phyloP scores from a whole-genome alignment of 1,140 invertebrate species.

The Potamilus streckersoni region DNA sequence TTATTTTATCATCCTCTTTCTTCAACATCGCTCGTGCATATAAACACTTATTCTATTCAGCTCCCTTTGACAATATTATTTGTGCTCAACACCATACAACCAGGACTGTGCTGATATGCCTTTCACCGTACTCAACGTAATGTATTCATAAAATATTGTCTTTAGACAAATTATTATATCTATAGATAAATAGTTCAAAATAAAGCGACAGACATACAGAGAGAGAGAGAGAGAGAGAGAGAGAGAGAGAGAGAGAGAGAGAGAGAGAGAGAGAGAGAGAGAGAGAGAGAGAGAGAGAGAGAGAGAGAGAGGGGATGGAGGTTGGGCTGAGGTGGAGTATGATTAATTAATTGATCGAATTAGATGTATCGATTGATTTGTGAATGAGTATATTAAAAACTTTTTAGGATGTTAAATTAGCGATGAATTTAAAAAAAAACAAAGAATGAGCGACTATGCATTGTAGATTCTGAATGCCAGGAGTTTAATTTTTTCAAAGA shows the following conservation, averaged over 20 bases:
- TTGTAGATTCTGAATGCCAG: too few species aligned
- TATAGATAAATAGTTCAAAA: background rate
- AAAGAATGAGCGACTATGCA: too few species aligned
- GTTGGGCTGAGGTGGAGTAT: background rate
- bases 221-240: background rate
- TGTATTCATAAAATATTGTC: background rate
- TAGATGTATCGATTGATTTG: background rate
- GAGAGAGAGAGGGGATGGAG: too few species aligned
- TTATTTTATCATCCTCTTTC: too few species aligned
- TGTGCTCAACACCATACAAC: too few species aligned
- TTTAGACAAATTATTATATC: background rate
- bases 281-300: background rate
- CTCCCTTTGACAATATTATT: too few species aligned
- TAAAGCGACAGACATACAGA: background rate
- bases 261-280: constrained; percentile 5
- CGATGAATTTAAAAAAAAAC: too few species aligned
- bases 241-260: background rate
- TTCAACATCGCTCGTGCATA: too few species aligned
- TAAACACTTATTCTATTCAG: too few species aligned
- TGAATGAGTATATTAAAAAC: too few species aligned
- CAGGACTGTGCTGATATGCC: background rate
- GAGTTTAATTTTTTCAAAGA: too few species aligned
- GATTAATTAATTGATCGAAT: background rate
- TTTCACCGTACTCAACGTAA: background rate
- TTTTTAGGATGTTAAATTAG: too few species aligned